A percentile compares a stretch with the other conserved stretches of the same genome.
Conservation (phyloP, 1,140 invertebrate genomes). For the Uloborus diversus region DNA sequence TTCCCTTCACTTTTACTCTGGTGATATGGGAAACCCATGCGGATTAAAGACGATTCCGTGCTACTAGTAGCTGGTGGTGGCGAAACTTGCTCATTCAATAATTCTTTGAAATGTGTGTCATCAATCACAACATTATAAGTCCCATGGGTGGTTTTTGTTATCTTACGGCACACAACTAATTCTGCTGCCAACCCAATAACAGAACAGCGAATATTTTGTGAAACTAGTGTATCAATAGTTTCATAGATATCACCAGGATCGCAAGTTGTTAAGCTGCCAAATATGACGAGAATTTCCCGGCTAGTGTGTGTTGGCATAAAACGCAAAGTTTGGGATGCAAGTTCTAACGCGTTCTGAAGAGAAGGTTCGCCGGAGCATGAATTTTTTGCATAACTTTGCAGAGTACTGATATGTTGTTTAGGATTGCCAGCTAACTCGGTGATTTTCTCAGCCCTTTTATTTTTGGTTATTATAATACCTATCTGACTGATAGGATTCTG, state of each 20-base stretch:
- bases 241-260: constrained; percentile 92
- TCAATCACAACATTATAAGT: constrained; percentile 87
- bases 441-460: constrained; percentile 93
- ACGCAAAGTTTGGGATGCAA: constrained; percentile 84
- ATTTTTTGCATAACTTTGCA: constrained; percentile 64
- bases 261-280: constrained; percentile 94
- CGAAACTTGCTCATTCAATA: constrained; percentile 76
- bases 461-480: constrained; percentile 88
- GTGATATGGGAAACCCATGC: constrained; percentile 70
- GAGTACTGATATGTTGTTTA: constrained; percentile 64
- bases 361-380: constrained; percentile 86
- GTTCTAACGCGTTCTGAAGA: constrained; percentile 91
- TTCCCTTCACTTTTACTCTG: constrained; percentile 64
- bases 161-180: constrained; percentile 85
- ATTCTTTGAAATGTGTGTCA: constrained; percentile 86
- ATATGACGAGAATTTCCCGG: constrained; percentile 74
- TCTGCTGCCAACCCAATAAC: constrained; percentile 96
- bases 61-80: constrained; percentile 79
- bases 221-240: constrained; percentile 80
- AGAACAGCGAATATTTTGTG: constrained; percentile 81
- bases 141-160: constrained; percentile 82
- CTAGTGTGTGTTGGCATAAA: constrained; percentile 92
- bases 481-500: constrained; percentile 98
- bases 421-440: constrained; percentile 84
- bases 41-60: constrained; percentile 68